Percentiles rank a stretch among this genome's conserved stretches.
phyloP scores from a whole-genome alignment of 2,888 invertebrate genomes.

The Luperina nickerlii region DNA sequence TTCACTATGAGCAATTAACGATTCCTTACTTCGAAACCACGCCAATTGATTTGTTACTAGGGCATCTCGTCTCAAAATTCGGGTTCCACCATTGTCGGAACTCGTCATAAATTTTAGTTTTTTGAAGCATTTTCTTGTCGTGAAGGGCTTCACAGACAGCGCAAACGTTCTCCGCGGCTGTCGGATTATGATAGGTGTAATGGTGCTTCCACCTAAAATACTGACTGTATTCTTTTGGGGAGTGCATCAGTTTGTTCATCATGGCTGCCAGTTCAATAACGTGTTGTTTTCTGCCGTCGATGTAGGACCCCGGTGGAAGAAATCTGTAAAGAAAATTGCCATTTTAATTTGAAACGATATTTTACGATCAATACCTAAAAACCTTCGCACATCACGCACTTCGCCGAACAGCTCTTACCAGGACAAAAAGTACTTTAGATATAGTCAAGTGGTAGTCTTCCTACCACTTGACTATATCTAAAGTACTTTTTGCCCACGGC shows the following conservation, averaged over 20 bases:
- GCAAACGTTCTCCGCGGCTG: constrained; percentile 75
- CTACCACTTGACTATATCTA: not conserved
- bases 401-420: not conserved
- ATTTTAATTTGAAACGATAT: not conserved
- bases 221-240: constrained; percentile 72
- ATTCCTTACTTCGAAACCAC: too few species aligned
- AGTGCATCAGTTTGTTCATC: constrained; percentile 73
- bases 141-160: constrained; percentile 76
- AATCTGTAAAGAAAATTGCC: constrained; percentile 74
- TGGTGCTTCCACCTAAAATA: constrained; percentile 80
- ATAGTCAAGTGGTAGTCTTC: too few species aligned
- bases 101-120: constrained; percentile 68
- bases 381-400: not conserved
- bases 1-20: too few species aligned
- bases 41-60: not conserved
- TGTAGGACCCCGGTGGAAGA: constrained; percentile 83
- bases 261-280: constrained; percentile 72
- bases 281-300: constrained; percentile 73
- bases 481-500: not conserved
- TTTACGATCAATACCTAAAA: not conserved
- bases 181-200: constrained; percentile 74
- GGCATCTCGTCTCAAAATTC: constrained; percentile 64
- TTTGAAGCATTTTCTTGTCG: constrained; percentile 71
- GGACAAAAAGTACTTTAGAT: too few species aligned
- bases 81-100: constrained; percentile 83